Percentiles rank a stretch among this genome's conserved stretches.
These are phyloP conservation scores for Hippocampus comes DNA, from an alignment of 2,113 vertebrate species.

Conservation along the genomic window DNA sequence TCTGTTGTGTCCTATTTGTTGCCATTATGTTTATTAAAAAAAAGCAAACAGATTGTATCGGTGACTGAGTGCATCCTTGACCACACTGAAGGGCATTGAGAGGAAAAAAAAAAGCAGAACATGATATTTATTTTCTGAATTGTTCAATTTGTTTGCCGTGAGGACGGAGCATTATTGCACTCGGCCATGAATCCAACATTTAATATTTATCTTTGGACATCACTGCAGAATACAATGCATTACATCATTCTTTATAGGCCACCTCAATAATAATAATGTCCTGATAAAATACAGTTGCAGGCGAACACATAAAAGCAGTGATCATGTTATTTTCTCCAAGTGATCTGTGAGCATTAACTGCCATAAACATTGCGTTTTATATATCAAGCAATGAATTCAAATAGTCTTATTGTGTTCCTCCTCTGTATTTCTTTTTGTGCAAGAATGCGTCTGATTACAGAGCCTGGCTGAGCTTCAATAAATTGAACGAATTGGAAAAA, in stretches of 20 bases:
- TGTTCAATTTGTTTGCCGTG: neutral
- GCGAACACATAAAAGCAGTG: conserved; percentile 15
- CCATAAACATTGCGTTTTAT: conserved; percentile 30
- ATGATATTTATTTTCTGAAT: neutral
- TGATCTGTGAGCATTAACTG: conserved; percentile 23
- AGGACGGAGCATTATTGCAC: neutral
- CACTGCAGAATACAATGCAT: conserved; percentile 3
- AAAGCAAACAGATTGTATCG: too few species aligned
- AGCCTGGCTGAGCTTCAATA: conserved; percentile 13
- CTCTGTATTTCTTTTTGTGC: conserved; percentile 19
- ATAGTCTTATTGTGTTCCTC: conserved; percentile 19
- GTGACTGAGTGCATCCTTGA: too few species aligned
- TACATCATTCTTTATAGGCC: neutral
- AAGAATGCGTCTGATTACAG: conserved; percentile 38
- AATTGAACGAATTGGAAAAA: conserved; percentile 7
- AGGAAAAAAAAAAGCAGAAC: neutral
- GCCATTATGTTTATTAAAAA: neutral
- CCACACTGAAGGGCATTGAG: too few species aligned
- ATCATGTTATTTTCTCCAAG: conserved; percentile 30
- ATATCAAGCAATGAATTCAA: conserved; percentile 29
- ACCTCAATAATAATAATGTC: conserved; percentile 10
- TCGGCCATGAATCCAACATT: neutral
- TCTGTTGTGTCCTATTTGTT: too few species aligned
- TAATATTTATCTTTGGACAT: conserved; percentile 12
- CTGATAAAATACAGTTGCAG: conserved; percentile 30